phyloP scores from a whole-genome alignment of 2,113 vertebrate species.

The Macquaria ambigua region DNA sequence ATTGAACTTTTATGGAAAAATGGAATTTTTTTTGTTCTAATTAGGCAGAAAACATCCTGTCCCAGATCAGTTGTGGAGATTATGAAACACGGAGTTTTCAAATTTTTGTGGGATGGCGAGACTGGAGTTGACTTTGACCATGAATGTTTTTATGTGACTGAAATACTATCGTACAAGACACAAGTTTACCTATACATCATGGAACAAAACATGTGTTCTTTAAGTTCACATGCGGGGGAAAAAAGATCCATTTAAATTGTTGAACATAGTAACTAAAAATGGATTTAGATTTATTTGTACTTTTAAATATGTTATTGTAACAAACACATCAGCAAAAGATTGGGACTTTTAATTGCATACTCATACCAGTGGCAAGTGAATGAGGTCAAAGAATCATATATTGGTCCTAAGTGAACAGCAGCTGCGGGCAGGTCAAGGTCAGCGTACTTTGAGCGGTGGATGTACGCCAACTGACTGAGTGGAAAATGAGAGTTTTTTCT shows the following conservation, averaged over 20 bases:
- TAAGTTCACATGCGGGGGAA: background rate
- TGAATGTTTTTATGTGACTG: background rate
- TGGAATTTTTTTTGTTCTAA: slow-evolving; percentile 27
- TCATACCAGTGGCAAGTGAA: background rate
- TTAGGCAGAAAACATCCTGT: slow-evolving; percentile 45
- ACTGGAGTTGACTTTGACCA: background rate
- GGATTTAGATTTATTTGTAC: background rate
- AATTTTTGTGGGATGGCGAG: background rate
- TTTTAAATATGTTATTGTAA: background rate
- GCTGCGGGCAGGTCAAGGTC: slow-evolving; percentile 76
- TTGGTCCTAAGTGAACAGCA: slow-evolving; percentile 58
- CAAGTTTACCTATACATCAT: background rate
- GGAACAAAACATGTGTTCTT: background rate
- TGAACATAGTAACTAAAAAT: background rate
- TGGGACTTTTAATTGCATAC: background rate
- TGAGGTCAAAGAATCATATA: slow-evolving; percentile 23
- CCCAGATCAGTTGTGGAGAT: slow-evolving; percentile 9
- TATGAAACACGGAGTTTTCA: slow-evolving; percentile 1
- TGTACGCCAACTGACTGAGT: slow-evolving; percentile 72
- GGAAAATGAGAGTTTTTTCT: slow-evolving; percentile 72
- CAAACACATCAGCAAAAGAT: background rate
- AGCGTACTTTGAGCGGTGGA: slow-evolving; percentile 63
- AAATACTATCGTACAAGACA: background rate
- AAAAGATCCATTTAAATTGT: background rate
- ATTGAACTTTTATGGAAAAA: slow-evolving; percentile 27